Evolutionary conservation across 2,888 invertebrate genomes (phyloP).

Genomic region (Drosophila mayaguana): DNA sequence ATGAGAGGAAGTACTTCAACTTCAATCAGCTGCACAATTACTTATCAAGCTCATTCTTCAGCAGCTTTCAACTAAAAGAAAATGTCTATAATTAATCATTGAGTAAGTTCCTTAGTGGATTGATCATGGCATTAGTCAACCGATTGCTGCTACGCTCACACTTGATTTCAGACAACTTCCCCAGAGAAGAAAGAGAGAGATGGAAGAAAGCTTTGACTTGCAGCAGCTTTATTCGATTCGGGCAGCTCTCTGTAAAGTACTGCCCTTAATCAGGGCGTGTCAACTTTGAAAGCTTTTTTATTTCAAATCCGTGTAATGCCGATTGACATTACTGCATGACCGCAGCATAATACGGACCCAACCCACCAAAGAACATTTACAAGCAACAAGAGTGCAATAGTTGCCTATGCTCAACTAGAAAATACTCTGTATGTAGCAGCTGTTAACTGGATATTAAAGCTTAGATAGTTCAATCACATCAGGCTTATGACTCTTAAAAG

Average conservation of each 20-base stretch:
- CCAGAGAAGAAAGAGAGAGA: neutral
- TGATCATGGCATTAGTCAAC: conserved; percentile 10
- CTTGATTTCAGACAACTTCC: neutral
- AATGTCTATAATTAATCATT: conserved; percentile 5
- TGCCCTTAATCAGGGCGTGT: conserved; percentile 49
- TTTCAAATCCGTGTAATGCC: conserved; percentile 39
- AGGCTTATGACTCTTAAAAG: too few species aligned
- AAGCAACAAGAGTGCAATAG: neutral
- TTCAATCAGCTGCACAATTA: neutral
- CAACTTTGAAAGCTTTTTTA: conserved; percentile 27
- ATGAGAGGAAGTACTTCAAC: conserved; percentile 1
- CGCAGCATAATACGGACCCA: conserved; percentile 33
- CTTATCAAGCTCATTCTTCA: neutral
- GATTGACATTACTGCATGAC: conserved; percentile 30
- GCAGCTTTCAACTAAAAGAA: neutral
- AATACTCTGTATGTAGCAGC: neutral
- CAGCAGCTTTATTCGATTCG: conserved; percentile 1
- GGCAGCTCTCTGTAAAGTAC: conserved; percentile 8
- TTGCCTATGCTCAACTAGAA: neutral
- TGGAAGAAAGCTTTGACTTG: neutral
- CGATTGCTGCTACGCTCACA: neutral
- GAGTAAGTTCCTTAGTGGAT: conserved; percentile 7
- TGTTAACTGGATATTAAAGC: too few species aligned
- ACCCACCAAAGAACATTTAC: conserved; percentile 33
- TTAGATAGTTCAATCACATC: too few species aligned